Evolutionary conservation across 2,888 invertebrate genomes (phyloP).

Genomic region (Sympetrum striolatum): DNA sequence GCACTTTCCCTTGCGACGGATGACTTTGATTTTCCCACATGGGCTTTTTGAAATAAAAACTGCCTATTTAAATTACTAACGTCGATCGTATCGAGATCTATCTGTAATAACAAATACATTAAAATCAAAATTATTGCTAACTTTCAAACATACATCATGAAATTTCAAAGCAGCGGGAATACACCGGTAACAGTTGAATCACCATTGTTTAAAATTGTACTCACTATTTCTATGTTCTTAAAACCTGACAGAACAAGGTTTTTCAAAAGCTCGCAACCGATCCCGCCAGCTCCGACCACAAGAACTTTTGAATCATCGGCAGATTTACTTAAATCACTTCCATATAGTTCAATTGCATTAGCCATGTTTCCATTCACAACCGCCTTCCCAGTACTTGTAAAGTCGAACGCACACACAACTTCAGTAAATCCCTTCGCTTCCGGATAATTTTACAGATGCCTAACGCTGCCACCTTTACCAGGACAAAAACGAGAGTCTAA

Average conservation of each 20-base stretch:
- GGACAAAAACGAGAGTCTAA: no score
- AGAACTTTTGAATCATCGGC: constrained; percentile 77
- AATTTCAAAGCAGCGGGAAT: constrained; percentile 2
- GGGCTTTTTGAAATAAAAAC: constrained; percentile 97
- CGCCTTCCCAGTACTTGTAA: not conserved
- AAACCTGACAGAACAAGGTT: constrained; percentile 96
- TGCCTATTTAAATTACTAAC: constrained; percentile 98
- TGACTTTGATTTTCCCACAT: constrained; percentile 97
- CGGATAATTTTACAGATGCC: no score
- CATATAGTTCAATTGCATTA: not conserved
- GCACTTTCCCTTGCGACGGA: constrained; percentile 90
- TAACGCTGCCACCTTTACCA: no score
- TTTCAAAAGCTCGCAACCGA: constrained; percentile 98
- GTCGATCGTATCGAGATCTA: constrained; percentile 99
- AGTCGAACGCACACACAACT: no score
- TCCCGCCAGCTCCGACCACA: constrained; percentile 97
- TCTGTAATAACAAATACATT: constrained; percentile 69
- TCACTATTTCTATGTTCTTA: constrained; percentile 90
- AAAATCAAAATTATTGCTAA: not conserved
- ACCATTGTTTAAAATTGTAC: constrained; percentile 56
- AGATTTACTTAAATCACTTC: constrained; percentile 66
- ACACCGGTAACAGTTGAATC: constrained; percentile 26
- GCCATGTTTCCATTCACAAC: not conserved
- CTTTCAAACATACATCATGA: not conserved
- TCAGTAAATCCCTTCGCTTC: no score